Percentiles rank a stretch among this genome's conserved stretches.
phyloP scores from a whole-genome alignment of 2,113 vertebrate species.

The Eleginops maclovinus region DNA sequence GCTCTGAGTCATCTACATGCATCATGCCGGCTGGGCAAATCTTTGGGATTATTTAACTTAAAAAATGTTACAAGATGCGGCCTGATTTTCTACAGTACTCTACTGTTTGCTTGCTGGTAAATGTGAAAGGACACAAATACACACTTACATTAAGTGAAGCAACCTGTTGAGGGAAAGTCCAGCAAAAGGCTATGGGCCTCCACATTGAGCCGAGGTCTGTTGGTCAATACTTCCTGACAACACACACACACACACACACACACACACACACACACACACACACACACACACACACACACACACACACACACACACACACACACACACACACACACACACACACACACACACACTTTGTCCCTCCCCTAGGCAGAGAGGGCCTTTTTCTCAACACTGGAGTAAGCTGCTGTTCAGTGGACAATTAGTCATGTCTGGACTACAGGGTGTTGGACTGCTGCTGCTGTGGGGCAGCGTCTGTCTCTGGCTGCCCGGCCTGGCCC shows the following conservation, averaged over 20 bases:
- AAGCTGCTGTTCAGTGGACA: slow-evolving; percentile 56
- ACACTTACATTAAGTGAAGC: background rate
- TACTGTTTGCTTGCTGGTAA: background rate
- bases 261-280: background rate
- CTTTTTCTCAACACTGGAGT: slow-evolving; percentile 54
- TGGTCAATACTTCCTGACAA: slow-evolving; percentile 19
- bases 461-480: slow-evolving; percentile 65
- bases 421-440: slow-evolving; percentile 77
- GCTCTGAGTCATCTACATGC: background rate
- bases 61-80: background rate
- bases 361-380: slow-evolving; percentile 42
- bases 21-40: background rate
- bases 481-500: slow-evolving; percentile 32
- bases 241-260: background rate
- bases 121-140: slow-evolving; percentile 4
- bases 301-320: background rate
- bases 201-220: background rate
- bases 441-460: slow-evolving; percentile 66
- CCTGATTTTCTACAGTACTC: slow-evolving; percentile 11
- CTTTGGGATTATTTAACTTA: background rate
- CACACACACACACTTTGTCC: slow-evolving; percentile 6
- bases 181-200: background rate
- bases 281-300: too few species aligned
- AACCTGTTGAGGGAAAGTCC: background rate
- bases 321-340: background rate